Base-by-base conservation (phyloP, 2,888 invertebrate species). In the Tenthredo amoena region DNA sequence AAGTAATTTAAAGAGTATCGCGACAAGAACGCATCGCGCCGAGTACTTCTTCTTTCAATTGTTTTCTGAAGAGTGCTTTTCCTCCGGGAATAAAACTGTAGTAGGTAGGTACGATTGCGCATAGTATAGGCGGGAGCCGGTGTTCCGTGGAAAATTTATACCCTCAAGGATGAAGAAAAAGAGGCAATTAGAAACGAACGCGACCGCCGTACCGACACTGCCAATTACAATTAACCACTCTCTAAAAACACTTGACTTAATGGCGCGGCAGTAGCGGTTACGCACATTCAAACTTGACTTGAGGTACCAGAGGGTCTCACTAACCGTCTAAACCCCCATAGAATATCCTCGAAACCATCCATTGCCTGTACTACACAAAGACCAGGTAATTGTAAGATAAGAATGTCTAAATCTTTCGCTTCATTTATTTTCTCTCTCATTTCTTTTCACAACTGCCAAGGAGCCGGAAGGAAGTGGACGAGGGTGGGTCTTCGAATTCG, bases 211-310 rank as follows among this genome's bases (percentile, higher is more conserved):
- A 68, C 83, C 68, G 65, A 79, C 62, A 62, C 65, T 85, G 74
- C 65, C 85, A 65, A 79, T 79, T 79, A 62, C 85, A 77, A 85
- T 85, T 77, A 85, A 68, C 55, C 74, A 85, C 76, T 85, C 77
- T 85, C 34, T 21, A 79, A 85, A 83, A 85, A 79, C 62, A 77
- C 65, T 85, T 72, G 77, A 79, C 62, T 65, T 65, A 85, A 85
- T 79, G 83, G 83, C 34, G 84, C 74, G 55, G 74, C 58, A 62
- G 77, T 85, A 62, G 65, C 85, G 65, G 65, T 37, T 65, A 77
- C 47, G 65, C 47, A 81, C 81, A 81, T 62, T 81, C 81, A 81
- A 81, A 58, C 81, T 81, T 81, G 37, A 81, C 81, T 81, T 58
- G 6, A 62, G 40, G 40, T 12, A 21, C 21, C 62, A 21, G 37